Percentiles rank a stretch among this genome's conserved stretches.
phyloP scores from a whole-genome alignment of 2,113 vertebrate species.

The Coreoperca whiteheadi region DNA sequence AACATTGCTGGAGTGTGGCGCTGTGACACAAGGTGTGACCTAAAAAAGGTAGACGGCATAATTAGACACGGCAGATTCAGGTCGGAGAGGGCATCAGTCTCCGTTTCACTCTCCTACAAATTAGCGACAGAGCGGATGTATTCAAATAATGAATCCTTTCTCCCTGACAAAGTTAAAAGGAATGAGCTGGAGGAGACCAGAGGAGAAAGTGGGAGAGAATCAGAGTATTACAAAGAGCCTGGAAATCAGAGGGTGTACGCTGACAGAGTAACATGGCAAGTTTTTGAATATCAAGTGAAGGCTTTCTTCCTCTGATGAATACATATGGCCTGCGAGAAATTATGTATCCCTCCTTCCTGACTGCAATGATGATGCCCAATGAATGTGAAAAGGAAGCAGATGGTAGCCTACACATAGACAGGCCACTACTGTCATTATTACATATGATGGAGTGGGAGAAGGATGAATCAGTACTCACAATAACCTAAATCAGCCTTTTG shows the following conservation, averaged over 20 bases:
- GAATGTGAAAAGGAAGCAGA: slow-evolving; percentile 69
- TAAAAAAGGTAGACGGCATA: slow-evolving; percentile 74
- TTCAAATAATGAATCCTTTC: slow-evolving; percentile 75
- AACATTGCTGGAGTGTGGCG: slow-evolving; percentile 74
- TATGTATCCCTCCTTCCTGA: slow-evolving; percentile 47
- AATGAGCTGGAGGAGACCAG: slow-evolving; percentile 56
- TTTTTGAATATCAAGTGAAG: slow-evolving; percentile 70
- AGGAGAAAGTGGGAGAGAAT: slow-evolving; percentile 55
- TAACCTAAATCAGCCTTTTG: slow-evolving; percentile 27
- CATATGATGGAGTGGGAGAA: slow-evolving; percentile 48
- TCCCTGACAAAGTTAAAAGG: slow-evolving; percentile 68
- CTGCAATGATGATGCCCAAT: slow-evolving; percentile 61
- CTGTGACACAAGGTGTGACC: slow-evolving; percentile 74
- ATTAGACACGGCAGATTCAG: slow-evolving; percentile 78
- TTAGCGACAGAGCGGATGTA: slow-evolving; percentile 70
- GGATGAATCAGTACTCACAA: slow-evolving; percentile 34
- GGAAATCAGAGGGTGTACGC: slow-evolving; percentile 53
- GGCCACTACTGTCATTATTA: slow-evolving; percentile 39
- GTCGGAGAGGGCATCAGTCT: slow-evolving; percentile 72
- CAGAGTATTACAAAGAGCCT: slow-evolving; percentile 53
- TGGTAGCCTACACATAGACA: slow-evolving; percentile 47
- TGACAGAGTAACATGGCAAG: slow-evolving; percentile 61
- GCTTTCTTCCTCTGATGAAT: slow-evolving; percentile 68
- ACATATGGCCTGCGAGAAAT: slow-evolving; percentile 55
- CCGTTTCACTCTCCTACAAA: slow-evolving; percentile 68